Conservation (phyloP, 2,888 invertebrate genomes). For the Heliconius sara region DNA sequence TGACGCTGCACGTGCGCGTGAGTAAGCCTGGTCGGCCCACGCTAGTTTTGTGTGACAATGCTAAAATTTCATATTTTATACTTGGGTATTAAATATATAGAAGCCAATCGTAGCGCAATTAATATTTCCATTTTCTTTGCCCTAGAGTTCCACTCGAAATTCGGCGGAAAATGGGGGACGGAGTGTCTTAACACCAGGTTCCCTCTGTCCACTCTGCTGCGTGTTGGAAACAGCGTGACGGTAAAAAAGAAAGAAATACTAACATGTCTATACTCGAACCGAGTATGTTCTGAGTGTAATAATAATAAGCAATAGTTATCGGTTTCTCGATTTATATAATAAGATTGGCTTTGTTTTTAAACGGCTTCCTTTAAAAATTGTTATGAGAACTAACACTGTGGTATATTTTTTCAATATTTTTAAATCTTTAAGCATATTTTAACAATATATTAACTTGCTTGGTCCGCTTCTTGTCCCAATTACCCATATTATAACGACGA, state of each 20-base stretch:
- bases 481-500: slow-evolving; percentile 49
- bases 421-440: slow-evolving; percentile 2
- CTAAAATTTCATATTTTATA: slow-evolving; percentile 13
- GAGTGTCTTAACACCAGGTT: too few relatives aligned
- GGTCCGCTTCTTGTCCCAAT: slow-evolving; percentile 43
- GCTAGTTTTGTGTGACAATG: slow-evolving; percentile 35
- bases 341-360: slow-evolving; percentile 37
- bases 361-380: slow-evolving; percentile 38
- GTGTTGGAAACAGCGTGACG: too few relatives aligned
- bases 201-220: too few relatives aligned
- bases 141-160: too few relatives aligned
- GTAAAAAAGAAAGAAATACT: too few relatives aligned
- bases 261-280: neutral
- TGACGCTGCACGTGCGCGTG: slow-evolving; percentile 63
- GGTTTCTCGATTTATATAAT: slow-evolving; percentile 38
- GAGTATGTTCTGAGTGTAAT: neutral
- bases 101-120: too few relatives aligned
- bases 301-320: neutral
- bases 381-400: neutral
- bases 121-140: too few relatives aligned
- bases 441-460: slow-evolving; percentile 6
- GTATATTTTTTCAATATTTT: neutral
- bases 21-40: slow-evolving; percentile 51
- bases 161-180: too few relatives aligned
- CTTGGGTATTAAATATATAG: neutral